Percentiles rank a stretch among this genome's conserved stretches.
Conservation (phyloP, 2,888 invertebrate genomes). For the Hydropsyche betteni region DNA sequence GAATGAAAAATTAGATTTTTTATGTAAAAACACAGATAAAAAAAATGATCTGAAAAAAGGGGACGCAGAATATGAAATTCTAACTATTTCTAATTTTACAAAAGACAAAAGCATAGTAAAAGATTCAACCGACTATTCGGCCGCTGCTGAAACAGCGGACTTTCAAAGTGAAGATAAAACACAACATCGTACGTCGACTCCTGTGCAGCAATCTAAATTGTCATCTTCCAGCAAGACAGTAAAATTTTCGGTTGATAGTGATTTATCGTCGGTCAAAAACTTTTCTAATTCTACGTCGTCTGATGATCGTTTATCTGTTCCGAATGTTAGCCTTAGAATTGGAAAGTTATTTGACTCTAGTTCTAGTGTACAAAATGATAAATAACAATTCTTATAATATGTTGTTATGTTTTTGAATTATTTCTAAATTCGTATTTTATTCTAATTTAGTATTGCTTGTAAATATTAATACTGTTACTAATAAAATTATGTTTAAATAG, state of each 20-base stretch:
- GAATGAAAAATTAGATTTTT: constrained; percentile 37
- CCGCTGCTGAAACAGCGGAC: constrained; percentile 6
- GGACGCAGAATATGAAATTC: no score
- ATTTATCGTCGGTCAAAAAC: constrained; percentile 67
- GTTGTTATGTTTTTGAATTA: no score
- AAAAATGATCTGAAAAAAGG: neutral
- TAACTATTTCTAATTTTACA: no score
- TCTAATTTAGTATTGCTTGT: no score
- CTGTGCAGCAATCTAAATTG: constrained; percentile 65
- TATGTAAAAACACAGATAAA: neutral
- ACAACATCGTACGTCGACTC: constrained; percentile 66
- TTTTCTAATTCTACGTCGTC: constrained; percentile 62
- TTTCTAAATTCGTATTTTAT: no score
- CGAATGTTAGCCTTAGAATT: constrained; percentile 61
- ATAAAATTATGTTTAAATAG: no score
- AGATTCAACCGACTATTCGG: neutral
- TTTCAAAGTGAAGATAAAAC: constrained; percentile 47
- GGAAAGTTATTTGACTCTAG: constrained; percentile 54
- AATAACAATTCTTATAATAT: neutral
- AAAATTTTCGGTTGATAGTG: constrained; percentile 65
- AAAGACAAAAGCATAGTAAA: neutral
- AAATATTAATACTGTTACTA: no score
- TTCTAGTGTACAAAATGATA: constrained; percentile 2
- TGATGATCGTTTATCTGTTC: constrained; percentile 64
- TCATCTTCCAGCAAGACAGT: constrained; percentile 63